A percentile compares a stretch with the other conserved stretches of the same genome.
Evolutionary conservation across 2,888 invertebrate genomes (phyloP).

Genomic region (Biston betularia): DNA sequence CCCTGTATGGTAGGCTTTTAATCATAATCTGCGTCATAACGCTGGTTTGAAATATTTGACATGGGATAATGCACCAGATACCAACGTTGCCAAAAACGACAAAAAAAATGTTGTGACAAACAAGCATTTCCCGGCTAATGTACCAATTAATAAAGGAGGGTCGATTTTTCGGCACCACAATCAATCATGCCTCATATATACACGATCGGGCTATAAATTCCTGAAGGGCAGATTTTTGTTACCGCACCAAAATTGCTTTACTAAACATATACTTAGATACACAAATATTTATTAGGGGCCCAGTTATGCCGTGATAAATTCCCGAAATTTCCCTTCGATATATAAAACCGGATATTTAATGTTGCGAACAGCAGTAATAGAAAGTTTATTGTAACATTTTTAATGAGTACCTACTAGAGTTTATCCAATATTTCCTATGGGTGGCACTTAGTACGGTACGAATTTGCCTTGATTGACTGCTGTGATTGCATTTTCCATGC

Average conservation of each 20-base stretch:
- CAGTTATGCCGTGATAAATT: constrained; percentile 9
- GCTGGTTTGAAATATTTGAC: too few species aligned
- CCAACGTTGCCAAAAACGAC: too few species aligned
- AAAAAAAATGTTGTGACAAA: constrained; percentile 38
- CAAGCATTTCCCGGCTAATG: constrained; percentile 38
- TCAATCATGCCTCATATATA: constrained; percentile 50
- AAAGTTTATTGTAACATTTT: neutral
- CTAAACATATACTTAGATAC: constrained; percentile 8
- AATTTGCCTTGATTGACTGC: neutral
- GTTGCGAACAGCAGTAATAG: neutral
- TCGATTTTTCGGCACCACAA: constrained; percentile 40
- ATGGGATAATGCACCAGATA: too few species aligned
- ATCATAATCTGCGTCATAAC: too few species aligned
- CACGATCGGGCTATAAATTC: constrained; percentile 28
- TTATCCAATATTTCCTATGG: neutral
- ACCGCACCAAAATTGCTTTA: constrained; percentile 21
- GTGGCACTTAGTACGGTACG: neutral
- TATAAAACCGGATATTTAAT: constrained; percentile 11
- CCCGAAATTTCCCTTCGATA: constrained; percentile 1
- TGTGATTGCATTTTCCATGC: constrained; percentile 3
- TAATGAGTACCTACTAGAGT: neutral
- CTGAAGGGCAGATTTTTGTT: constrained; percentile 25
- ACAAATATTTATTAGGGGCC: constrained; percentile 8
- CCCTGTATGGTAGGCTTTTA: neutral
- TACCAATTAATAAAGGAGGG: constrained; percentile 46